These are phyloP conservation scores for Garra rufa DNA, from an alignment of 2,113 vertebrate species.

Conservation along the genomic window DNA sequence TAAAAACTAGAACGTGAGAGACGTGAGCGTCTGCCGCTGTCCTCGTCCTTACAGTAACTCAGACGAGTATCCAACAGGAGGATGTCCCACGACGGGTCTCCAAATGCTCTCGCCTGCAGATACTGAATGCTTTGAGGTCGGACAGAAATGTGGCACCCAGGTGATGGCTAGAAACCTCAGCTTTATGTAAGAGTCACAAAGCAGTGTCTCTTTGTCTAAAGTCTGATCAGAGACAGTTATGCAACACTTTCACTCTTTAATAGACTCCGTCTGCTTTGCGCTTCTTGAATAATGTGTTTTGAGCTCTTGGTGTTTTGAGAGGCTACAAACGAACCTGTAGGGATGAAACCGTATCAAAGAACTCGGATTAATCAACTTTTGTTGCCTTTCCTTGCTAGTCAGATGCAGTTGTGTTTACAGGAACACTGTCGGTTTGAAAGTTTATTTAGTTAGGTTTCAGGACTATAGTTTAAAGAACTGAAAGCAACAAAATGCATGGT, in stretches of 20 bases:
- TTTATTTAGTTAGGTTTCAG: background rate
- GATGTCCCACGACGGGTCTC: constrained; percentile 46
- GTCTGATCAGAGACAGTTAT: background rate
- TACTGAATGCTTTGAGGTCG: constrained; percentile 57
- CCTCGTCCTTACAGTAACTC: background rate
- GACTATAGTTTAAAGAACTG: background rate
- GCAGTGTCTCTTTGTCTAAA: background rate
- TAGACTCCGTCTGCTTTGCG: background rate
- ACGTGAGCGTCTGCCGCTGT: background rate
- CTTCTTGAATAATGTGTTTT: background rate
- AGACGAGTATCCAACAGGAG: background rate
- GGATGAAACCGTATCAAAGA: background rate
- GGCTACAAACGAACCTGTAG: background rate
- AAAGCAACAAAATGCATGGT: background rate
- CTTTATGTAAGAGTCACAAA: constrained; percentile 54
- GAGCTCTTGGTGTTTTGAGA: background rate
- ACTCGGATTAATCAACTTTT: background rate
- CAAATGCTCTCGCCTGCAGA: constrained; percentile 53
- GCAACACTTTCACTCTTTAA: background rate
- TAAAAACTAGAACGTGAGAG: background rate
- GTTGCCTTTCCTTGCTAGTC: too few relatives aligned
- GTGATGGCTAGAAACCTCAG: constrained; percentile 56
- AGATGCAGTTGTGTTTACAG: background rate
- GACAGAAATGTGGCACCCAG: constrained; percentile 66
- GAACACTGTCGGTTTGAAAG: background rate